phyloP scores from a whole-genome alignment of 2,888 invertebrate genomes.

The Koerneria pararmatus region DNA sequence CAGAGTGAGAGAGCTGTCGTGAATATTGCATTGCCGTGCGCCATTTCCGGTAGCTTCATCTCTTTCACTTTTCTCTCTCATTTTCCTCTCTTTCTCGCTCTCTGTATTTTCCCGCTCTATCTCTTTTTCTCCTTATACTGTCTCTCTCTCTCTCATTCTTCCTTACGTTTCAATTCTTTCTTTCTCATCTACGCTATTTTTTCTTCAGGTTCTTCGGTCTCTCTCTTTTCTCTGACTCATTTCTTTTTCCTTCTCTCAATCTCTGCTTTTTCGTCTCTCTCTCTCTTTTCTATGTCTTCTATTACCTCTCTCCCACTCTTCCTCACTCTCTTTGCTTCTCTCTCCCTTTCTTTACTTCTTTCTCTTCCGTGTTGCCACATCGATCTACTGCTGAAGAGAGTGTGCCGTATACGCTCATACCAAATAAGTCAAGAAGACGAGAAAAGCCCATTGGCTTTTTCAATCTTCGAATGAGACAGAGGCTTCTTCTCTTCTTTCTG shows the following conservation, averaged over 20 bases:
- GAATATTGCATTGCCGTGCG: no score
- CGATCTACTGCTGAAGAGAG: no score
- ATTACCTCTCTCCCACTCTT: conserved; percentile 1
- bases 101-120: neutral
- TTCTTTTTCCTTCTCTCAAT: neutral
- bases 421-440: no score
- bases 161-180: neutral
- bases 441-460: no score
- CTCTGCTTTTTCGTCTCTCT: conserved; percentile 2
- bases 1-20: no score
- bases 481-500: no score
- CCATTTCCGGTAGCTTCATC: no score
- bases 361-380: no score
- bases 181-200: no score
- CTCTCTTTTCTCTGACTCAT: neutral
- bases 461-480: no score
- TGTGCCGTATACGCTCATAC: no score
- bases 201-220: neutral
- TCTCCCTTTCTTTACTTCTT: neutral
- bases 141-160: neutral
- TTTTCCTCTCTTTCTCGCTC: neutral
- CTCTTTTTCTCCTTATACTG: no score
- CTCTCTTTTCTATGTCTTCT: neutral
- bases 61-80: conserved; percentile 4
- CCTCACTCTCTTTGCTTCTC: neutral